Base-by-base conservation (phyloP, 2,113 vertebrate species). In the Hydrochoerus hydrochaeris region DNA sequence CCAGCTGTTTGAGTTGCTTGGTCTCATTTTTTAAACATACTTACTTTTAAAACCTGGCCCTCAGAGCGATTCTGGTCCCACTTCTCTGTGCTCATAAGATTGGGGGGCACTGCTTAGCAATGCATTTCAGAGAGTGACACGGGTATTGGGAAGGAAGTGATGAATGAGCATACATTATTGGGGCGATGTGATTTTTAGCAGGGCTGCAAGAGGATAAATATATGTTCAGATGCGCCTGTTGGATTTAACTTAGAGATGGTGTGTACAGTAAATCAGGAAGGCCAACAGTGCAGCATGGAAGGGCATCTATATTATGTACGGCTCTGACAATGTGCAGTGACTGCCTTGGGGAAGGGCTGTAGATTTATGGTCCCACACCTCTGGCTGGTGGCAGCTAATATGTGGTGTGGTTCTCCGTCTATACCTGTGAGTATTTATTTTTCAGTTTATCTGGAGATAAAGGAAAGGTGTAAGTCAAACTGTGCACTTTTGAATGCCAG, bases 341-440 rank as follows among this genome's bases (percentile, higher is more conserved):
- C 94, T 93, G 49, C 58, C 19, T 35, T 0, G 0, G 84, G 82
- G 41, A 88, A 88, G 91, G 65, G 0, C 0, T 81, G 52, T 62
- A 90, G 95, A 98, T 98, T 98, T 95, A 98, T 67, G 22, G 63
- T 4, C 0, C 73, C 83, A 12, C 0, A 20, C 73, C 90, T 86
- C 90, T 73, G 0, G 7, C 17, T 65, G 95, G 80, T 94, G 96
- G 92, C 6, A 54, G 96, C 57, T 97, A 96, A 95, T 81, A 38
- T 13, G 73, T 58, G 77, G 88, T 16, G 0, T 22, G 44, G 86
- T 95, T 83, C 95, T 96, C 73, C 90, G 3, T 92, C 73, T 95
- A 0, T 60, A 60, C 81, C 77, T 83, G 77, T 14, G 58, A 90
- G n/a, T 83, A 77, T 88, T 83, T 96, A 75, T 96, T 71, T 71